Evolutionary conservation across 2,113 vertebrate species (phyloP).

Genomic region (Oncorhynchus mykiss): DNA sequence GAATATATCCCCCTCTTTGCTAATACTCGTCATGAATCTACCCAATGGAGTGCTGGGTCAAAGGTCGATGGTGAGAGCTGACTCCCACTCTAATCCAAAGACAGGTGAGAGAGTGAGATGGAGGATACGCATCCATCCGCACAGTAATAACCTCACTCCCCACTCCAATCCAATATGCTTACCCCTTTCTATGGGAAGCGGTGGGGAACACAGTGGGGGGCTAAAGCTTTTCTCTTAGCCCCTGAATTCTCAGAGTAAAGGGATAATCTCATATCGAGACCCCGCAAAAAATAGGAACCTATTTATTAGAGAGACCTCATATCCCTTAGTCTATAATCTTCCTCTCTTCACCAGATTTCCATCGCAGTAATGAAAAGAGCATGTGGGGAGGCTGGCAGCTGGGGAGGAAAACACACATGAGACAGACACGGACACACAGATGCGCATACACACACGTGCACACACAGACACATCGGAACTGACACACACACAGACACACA

Average conservation of each 20-base stretch:
- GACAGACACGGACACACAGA: slow-evolving; percentile 17
- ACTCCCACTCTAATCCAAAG: slow-evolving; percentile 17
- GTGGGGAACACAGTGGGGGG: not conserved
- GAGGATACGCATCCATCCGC: not conserved
- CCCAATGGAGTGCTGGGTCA: not conserved
- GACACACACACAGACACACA: not conserved
- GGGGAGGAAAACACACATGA: not conserved
- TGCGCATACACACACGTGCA: too few species aligned
- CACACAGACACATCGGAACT: too few species aligned
- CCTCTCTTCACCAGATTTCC: slow-evolving; percentile 59
- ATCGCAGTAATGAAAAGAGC: slow-evolving; percentile 57
- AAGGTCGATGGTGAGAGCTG: not conserved
- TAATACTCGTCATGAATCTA: too few species aligned
- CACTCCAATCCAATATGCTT: slow-evolving; percentile 12
- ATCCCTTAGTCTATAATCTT: slow-evolving; percentile 58
- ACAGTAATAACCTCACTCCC: slow-evolving; percentile 6
- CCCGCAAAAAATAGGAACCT: slow-evolving; percentile 44
- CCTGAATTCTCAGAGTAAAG: slow-evolving; percentile 27
- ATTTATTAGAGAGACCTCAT: slow-evolving; percentile 61
- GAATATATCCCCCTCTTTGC: too few species aligned
- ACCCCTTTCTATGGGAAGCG: slow-evolving; percentile 10
- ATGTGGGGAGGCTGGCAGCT: not conserved
- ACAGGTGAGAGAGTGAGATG: slow-evolving; percentile 13
- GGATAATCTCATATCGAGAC: slow-evolving; percentile 53
- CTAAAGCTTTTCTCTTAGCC: slow-evolving; percentile 38